Evolutionary conservation across 2,797 vertebrate species (phyloP), one percentile per base, ranked within the genome.

Genomic region (Helostoma temminkii): DNA sequence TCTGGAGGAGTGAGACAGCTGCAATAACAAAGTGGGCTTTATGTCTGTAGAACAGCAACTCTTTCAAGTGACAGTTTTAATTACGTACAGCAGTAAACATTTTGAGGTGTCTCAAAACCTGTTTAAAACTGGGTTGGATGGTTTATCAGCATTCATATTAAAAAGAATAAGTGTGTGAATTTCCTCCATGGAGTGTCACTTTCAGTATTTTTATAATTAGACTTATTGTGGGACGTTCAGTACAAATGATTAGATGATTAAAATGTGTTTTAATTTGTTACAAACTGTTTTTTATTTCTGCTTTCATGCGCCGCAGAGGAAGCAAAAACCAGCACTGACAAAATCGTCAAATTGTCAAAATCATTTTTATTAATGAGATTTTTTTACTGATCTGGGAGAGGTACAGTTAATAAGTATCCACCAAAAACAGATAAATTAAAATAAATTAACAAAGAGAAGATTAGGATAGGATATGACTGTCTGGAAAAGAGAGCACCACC

Each of bases 311-410:
- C 41, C 59, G 41, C 49, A 52, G 25, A 41, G 46, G 9, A 61
- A 24, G 14, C 28, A 76, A 76, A 41, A 78, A 74, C 54, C 26
- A 60, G 55, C 50, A 67, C 48, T 32, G 19, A 71, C 46, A 65
- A 74, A 77, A 66, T 69, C 49, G 7, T 37, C n/a, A n/a, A n/a
- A 0, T 65, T 65, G 48, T 76, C 34, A 84, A 26, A 62, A 67
- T 0, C 1, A 19, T 52, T 85, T 89, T 87, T 82, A 87, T 83
- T 71, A 21, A 84, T 69, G 30, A 11, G 25, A 71, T 64, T 55
- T 68, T 32, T 57, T 80, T 49, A 74, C 39, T 52, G 10, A 65
- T 56, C 18, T 52, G 22, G n/a, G 56, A 30, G 50, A 24, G 66
- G 34, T 52, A 72, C 70, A 74, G 4, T 64, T 47, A 9, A 60